Percentiles rank a stretch among this genome's conserved stretches.
Evolutionary conservation across 1,140 invertebrate genomes (phyloP).

Genomic region (Nautilus pompilius): DNA sequence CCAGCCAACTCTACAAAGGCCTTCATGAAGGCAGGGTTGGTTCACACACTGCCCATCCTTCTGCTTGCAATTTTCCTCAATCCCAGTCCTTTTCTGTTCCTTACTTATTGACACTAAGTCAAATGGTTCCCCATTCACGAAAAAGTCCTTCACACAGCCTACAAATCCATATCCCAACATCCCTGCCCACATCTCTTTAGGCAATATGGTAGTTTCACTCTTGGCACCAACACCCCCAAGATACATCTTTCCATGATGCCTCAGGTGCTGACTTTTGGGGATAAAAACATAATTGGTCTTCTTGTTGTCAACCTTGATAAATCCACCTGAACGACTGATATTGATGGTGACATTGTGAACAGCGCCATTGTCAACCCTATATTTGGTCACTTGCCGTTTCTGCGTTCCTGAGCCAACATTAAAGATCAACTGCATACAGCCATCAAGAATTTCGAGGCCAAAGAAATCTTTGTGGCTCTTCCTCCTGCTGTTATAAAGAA

Average conservation of each 20-base stretch:
- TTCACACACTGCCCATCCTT: conserved; percentile 79
- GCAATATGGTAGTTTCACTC: conserved; percentile 62
- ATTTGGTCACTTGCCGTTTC: conserved; percentile 60
- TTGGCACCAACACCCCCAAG: conserved; percentile 68
- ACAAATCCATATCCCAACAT: conserved; percentile 86
- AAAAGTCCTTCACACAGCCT: conserved; percentile 90
- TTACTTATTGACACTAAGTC: conserved; percentile 86
- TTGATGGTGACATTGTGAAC: conserved; percentile 87
- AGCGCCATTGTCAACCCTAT: conserved; percentile 76
- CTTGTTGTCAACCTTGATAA: conserved; percentile 84
- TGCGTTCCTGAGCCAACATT: conserved; percentile 81
- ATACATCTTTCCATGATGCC: conserved; percentile 80
- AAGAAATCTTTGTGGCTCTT: conserved; percentile 77
- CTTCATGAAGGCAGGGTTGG: conserved; percentile 89
- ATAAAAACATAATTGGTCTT: conserved; percentile 86
- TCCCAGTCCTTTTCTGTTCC: conserved; percentile 76
- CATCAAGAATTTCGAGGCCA: conserved; percentile 89
- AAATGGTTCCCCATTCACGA: conserved; percentile 85
- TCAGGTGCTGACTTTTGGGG: conserved; percentile 64
- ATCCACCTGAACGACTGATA: conserved; percentile 74
- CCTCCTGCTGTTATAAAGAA: conserved; percentile 75
- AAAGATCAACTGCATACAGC: conserved; percentile 86
- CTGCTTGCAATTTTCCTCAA: conserved; percentile 47
- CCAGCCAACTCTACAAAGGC: conserved; percentile 89
- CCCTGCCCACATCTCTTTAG: conserved; percentile 87